Conservation (phyloP, 2,797 vertebrate species). For the Serranus cabrilla region DNA sequence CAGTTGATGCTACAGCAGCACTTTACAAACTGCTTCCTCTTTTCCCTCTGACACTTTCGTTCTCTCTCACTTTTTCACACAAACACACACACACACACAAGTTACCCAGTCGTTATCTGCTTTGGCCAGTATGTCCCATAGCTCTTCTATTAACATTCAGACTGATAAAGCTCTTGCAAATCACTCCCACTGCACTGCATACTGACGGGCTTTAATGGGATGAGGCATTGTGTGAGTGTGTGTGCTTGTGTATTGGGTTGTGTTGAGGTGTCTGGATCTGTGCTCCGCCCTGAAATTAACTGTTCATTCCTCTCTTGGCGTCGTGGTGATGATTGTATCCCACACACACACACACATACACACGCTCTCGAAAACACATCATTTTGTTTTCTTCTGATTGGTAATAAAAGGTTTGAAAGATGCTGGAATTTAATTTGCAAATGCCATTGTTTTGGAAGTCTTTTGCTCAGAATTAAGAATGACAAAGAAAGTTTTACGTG, state of each 20-base stretch:
- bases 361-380: neutral
- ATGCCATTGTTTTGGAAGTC: neutral
- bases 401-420: slow-evolving; percentile 20
- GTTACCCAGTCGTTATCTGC: slow-evolving; percentile 57
- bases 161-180: slow-evolving; percentile 68
- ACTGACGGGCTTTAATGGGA: slow-evolving; percentile 65
- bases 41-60: slow-evolving; percentile 19
- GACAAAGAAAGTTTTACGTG: slow-evolving; percentile 3
- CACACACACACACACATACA: neutral
- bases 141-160: slow-evolving; percentile 73
- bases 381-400: neutral
- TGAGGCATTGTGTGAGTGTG: slow-evolving; percentile 33
- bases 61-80: neutral
- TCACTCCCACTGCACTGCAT: slow-evolving; percentile 55
- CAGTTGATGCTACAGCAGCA: neutral
- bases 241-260: slow-evolving; percentile 15
- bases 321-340: slow-evolving; percentile 15
- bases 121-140: slow-evolving; percentile 60
- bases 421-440: neutral
- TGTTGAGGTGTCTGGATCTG: slow-evolving; percentile 27
- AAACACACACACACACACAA: slow-evolving; percentile 13
- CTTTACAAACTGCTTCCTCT: slow-evolving; percentile 3
- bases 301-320: slow-evolving; percentile 30
- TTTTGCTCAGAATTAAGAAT: slow-evolving; percentile 20
- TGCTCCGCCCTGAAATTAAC: slow-evolving; percentile 36